Conservation (phyloP, 2,888 invertebrate species). For the Noctua comes region DNA sequence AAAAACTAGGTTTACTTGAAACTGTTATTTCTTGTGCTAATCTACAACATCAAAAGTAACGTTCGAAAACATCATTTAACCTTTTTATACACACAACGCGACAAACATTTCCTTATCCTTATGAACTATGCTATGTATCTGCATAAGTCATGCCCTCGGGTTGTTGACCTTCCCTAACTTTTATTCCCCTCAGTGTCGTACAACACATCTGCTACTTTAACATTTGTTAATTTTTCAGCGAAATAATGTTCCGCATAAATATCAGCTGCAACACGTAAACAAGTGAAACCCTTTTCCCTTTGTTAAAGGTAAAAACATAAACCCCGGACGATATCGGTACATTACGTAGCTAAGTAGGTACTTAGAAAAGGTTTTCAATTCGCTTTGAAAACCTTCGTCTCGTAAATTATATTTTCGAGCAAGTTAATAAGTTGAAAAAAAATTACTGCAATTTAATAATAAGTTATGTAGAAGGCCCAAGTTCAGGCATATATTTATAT, state of each 20-base stretch:
- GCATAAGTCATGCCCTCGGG: constrained; percentile 13
- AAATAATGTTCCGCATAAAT: constrained; percentile 26
- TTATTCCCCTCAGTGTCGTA: constrained; percentile 27
- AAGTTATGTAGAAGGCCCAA: neutral
- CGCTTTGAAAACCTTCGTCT: constrained; percentile 13
- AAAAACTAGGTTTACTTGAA: neutral
- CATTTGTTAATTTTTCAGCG: constrained; percentile 52
- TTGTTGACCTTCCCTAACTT: constrained; percentile 16
- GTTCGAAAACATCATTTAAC: neutral
- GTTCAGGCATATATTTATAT: too few species aligned
- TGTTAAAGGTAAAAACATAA: constrained; percentile 37
- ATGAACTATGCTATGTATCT: constrained; percentile 16
- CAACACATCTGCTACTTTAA: constrained; percentile 51
- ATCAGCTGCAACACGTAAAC: constrained; percentile 47
- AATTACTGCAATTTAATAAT: neutral
- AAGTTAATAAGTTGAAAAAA: neutral
- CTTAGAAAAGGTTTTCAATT: constrained; percentile 43
- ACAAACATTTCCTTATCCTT: constrained; percentile 9
- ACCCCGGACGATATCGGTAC: constrained; percentile 37
- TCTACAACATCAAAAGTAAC: neutral
- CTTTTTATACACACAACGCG: neutral
- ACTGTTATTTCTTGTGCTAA: neutral
- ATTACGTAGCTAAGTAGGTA: constrained; percentile 33
- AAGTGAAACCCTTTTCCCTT: constrained; percentile 46
- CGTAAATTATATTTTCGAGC: neutral